phyloP scores from a whole-genome alignment of 2,888 invertebrate genomes.

The Clostera curtula region DNA sequence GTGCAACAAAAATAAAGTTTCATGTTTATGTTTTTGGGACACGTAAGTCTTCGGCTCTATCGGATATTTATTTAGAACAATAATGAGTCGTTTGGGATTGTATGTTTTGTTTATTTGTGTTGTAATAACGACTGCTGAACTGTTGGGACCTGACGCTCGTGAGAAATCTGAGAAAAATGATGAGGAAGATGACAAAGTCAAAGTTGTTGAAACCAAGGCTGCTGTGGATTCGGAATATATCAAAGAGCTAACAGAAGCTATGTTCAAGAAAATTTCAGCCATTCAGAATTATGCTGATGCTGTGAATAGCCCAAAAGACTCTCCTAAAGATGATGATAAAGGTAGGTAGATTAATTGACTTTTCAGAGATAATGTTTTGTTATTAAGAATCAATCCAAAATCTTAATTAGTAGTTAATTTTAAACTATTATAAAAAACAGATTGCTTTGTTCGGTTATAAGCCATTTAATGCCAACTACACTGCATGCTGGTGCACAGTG shows the following conservation, averaged over 20 bases:
- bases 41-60: too few species aligned
- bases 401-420: too few species aligned
- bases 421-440: too few species aligned
- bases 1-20: conserved; percentile 5
- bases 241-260: conserved; percentile 43
- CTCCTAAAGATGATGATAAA: conserved; percentile 37
- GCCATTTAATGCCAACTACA: too few species aligned
- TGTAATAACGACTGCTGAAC: conserved; percentile 40
- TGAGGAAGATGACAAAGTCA: conserved; percentile 33
- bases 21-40: conserved; percentile 34
- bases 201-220: conserved; percentile 23
- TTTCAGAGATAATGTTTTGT: too few species aligned
- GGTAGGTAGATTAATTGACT: conserved; percentile 12
- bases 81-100: conserved; percentile 44
- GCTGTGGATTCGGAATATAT: conserved; percentile 38
- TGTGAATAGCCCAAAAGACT: conserved; percentile 32
- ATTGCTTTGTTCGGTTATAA: too few species aligned
- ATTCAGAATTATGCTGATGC: conserved; percentile 53
- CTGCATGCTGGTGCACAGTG: too few species aligned
- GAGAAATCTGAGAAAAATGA: conserved; percentile 37
- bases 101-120: conserved; percentile 42
- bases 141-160: conserved; percentile 47
- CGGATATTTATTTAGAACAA: too few species aligned
- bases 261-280: conserved; percentile 44
- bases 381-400: too few species aligned